Conservation (phyloP, 2,888 invertebrate species). For the Leptodirus hochenwartii region DNA sequence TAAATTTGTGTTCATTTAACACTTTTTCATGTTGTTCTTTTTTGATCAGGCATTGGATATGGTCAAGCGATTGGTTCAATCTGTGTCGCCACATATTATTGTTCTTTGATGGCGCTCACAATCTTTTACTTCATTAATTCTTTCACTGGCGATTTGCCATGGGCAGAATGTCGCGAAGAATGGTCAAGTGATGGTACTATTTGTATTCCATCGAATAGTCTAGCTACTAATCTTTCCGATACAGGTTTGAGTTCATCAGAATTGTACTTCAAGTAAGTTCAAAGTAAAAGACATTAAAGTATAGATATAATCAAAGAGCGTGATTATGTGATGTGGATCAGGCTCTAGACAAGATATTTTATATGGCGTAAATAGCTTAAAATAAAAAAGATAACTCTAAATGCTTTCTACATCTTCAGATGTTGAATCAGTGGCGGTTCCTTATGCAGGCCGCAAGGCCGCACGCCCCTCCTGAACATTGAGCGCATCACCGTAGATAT, state of each 20-base stretch:
- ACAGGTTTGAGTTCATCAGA: constrained; percentile 27
- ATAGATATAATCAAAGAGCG: too few relatives aligned
- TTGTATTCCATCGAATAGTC: constrained; percentile 9
- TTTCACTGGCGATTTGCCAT: constrained; percentile 48
- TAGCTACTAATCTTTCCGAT: constrained; percentile 1
- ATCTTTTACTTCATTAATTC: constrained; percentile 54
- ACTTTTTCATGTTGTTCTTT: too few relatives aligned
- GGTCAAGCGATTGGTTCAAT: constrained; percentile 42
- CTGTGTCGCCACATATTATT: constrained; percentile 60
- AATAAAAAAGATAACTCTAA: too few relatives aligned
- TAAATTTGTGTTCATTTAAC: too few relatives aligned
- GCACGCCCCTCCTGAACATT: too few relatives aligned
- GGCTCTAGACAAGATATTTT: too few relatives aligned
- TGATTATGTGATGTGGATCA: too few relatives aligned
- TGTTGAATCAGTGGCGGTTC: too few relatives aligned
- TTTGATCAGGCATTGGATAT: constrained; percentile 41
- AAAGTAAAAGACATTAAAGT: constrained; percentile 1
- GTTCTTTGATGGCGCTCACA: constrained; percentile 52
- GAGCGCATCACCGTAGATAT: too few relatives aligned
- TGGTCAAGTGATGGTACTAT: constrained; percentile 27
- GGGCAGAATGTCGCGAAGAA: constrained; percentile 43
- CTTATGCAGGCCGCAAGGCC: too few relatives aligned
- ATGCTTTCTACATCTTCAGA: too few relatives aligned
- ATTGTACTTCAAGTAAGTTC: constrained; percentile 31
- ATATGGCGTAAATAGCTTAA: too few relatives aligned